Evolutionary conservation across 2,888 invertebrate genomes (phyloP).

Genomic region (Drosophila gaucha): DNA sequence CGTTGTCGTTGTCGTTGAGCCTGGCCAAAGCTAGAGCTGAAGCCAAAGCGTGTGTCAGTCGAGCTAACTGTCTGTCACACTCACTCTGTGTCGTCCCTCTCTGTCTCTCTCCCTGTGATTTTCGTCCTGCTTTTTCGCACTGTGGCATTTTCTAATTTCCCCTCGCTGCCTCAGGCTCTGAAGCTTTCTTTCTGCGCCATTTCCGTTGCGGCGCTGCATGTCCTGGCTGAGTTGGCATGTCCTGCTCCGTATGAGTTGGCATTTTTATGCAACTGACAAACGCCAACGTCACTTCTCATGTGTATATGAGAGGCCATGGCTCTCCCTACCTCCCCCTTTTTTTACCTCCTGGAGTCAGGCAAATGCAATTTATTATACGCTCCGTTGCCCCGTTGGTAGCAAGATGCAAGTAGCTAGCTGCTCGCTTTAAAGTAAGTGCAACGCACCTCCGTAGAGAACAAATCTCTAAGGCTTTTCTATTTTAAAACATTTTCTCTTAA

Average conservation of each 20-base stretch:
- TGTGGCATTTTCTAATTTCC: slow-evolving; percentile 78
- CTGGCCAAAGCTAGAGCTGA: slow-evolving; percentile 18
- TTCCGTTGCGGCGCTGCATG: slow-evolving; percentile 72
- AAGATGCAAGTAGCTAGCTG: slow-evolving; percentile 17
- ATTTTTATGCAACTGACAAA: slow-evolving; percentile 79
- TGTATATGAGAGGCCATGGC: slow-evolving; percentile 30
- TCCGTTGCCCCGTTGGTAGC: slow-evolving; percentile 56
- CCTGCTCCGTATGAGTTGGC: slow-evolving; percentile 72
- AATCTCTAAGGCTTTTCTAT: slow-evolving; percentile 2
- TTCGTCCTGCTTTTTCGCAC: slow-evolving; percentile 32
- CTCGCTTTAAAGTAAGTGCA: slow-evolving; percentile 46
- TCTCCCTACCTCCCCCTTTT: neutral
- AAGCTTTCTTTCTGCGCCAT: slow-evolving; percentile 73
- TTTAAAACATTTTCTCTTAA: slow-evolving; percentile 8
- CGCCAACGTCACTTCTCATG: slow-evolving; percentile 62
- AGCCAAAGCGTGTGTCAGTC: slow-evolving; percentile 31
- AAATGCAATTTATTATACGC: slow-evolving; percentile 76
- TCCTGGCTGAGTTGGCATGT: slow-evolving; percentile 65
- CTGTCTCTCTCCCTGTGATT: neutral
- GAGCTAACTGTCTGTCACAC: slow-evolving; percentile 29
- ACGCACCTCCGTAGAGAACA: slow-evolving; percentile 10
- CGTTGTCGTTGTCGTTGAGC: neutral
- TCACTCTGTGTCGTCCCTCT: neutral
- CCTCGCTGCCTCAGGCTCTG: slow-evolving; percentile 26
- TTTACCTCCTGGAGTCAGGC: slow-evolving; percentile 16